Percentiles rank a stretch among this genome's conserved stretches.
These are phyloP conservation scores for Caenorhabditis auriculariae DNA, from an alignment of 2,888 invertebrate species.

Conservation along the genomic window DNA sequence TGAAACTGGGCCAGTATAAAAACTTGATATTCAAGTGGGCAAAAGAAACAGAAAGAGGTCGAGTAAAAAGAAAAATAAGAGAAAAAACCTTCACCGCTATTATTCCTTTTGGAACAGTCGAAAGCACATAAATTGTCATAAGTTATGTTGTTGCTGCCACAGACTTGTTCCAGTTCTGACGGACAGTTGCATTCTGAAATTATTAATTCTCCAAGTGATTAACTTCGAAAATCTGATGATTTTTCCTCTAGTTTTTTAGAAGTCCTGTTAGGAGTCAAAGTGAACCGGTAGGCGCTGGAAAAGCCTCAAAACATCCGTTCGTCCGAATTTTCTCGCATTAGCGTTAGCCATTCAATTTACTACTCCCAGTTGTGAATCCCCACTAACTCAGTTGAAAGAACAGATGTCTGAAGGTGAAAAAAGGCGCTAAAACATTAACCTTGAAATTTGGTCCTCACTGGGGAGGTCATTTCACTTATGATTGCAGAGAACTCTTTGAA, in stretches of 20 bases:
- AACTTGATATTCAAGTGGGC: no score
- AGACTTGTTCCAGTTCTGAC: constrained; percentile 45
- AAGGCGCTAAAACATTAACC: no score
- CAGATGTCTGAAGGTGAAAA: no score
- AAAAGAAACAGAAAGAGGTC: no score
- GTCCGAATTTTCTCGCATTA: neutral
- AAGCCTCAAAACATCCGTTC: neutral
- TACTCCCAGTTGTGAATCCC: no score
- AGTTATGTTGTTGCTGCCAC: constrained; percentile 53
- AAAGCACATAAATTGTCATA: constrained; percentile 50
- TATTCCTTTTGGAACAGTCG: constrained; percentile 32
- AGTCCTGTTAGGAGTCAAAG: neutral
- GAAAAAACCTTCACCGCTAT: constrained; percentile 24
- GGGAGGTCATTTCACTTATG: no score
- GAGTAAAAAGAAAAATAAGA: no score
- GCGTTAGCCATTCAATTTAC: no score
- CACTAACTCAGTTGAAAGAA: no score
- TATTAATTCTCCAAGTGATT: constrained; percentile 2
- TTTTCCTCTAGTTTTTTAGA: neutral
- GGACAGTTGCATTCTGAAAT: constrained; percentile 46
- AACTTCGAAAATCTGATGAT: neutral
- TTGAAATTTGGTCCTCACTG: no score
- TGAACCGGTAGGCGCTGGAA: neutral
- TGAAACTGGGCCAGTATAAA: no score
- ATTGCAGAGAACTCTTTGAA: no score